Evolutionary conservation across 2,888 invertebrate species (phyloP).

Genomic region (Nomada lathburiana): DNA sequence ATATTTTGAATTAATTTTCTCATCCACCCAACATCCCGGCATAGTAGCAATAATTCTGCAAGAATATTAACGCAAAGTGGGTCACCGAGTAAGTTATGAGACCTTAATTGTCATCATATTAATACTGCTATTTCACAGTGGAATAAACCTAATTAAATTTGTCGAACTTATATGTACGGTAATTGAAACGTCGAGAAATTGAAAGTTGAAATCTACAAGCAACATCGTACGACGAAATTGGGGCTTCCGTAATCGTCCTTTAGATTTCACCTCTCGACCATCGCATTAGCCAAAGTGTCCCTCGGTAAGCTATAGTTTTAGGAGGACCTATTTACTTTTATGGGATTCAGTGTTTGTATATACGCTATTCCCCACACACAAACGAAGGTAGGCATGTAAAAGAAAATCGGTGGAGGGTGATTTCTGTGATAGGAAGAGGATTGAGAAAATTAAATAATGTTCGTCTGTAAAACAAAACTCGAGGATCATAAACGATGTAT

Average conservation of each 20-base stretch:
- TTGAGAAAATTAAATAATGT: background rate
- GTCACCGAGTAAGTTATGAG: no score
- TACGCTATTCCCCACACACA: background rate
- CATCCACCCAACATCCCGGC: no score
- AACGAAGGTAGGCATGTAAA: background rate
- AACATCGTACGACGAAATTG: background rate
- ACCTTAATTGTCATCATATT: no score
- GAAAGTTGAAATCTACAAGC: background rate
- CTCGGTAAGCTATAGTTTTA: background rate
- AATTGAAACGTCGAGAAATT: background rate
- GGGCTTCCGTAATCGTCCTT: background rate
- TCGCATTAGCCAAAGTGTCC: slow-evolving; percentile 8
- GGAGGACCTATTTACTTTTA: slow-evolving; percentile 5
- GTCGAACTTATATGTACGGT: background rate
- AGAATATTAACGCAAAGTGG: no score
- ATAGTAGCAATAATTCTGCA: no score
- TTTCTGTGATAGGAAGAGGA: slow-evolving; percentile 2
- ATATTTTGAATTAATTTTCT: no score
- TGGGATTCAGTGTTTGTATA: background rate
- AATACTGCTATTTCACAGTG: no score
- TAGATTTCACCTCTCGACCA: background rate
- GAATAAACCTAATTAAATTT: no score
- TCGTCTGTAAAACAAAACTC: background rate
- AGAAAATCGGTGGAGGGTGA: background rate
- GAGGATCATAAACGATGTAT: background rate